phyloP scores from a whole-genome alignment of 1,140 invertebrate genomes.

The Neodiprion virginianus region DNA sequence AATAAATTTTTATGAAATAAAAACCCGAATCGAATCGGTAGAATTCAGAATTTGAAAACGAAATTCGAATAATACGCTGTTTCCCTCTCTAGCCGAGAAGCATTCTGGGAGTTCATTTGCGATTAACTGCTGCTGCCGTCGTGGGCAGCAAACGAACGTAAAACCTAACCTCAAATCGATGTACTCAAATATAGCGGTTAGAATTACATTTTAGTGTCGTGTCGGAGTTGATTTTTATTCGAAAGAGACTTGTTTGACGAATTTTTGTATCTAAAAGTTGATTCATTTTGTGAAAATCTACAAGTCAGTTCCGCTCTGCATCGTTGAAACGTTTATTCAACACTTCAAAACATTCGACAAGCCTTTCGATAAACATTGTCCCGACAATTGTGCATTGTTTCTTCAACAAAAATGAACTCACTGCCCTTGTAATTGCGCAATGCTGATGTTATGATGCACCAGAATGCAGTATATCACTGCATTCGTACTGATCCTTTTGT shows the following conservation, averaged over 20 bases:
- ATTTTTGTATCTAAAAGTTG: too few species aligned
- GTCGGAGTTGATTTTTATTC: background rate
- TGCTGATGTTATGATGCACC: conserved; percentile 28
- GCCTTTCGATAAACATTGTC: too few species aligned
- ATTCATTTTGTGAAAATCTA: too few species aligned
- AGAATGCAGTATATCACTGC: conserved; percentile 30
- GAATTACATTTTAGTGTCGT: background rate
- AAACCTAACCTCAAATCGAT: conserved; percentile 7
- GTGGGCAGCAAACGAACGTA: background rate
- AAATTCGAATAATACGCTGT: background rate
- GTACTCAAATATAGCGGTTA: background rate
- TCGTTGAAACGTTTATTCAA: too few species aligned
- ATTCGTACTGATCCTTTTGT: conserved; percentile 23
- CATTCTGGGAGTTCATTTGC: background rate
- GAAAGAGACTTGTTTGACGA: background rate
- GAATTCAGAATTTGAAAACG: background rate
- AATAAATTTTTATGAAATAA: background rate
- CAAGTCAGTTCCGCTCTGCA: too few species aligned
- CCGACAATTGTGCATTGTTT: background rate
- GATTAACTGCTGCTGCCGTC: background rate
- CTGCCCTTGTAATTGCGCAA: background rate
- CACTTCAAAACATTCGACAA: too few species aligned
- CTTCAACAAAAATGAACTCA: background rate
- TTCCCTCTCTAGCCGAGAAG: background rate
- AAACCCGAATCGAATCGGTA: background rate